Base-by-base conservation (phyloP, 1,140 invertebrate genomes). In the Pseudobourletiella spinata region DNA sequence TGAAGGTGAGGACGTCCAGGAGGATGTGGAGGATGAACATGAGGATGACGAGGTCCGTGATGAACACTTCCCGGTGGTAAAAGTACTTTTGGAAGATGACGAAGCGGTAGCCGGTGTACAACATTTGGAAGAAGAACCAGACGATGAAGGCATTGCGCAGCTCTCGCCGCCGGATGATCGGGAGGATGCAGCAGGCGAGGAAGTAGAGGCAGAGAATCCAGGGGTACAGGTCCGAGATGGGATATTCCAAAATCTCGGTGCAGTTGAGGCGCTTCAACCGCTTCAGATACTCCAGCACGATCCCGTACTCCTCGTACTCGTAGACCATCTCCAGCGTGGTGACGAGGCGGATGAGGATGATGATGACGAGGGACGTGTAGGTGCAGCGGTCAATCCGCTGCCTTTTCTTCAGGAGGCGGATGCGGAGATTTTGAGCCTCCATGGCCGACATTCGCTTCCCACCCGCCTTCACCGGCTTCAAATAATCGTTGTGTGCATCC, bases 1-100 rank as follows among this genome's bases (percentile, higher is more conserved):
- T 30, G 22, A 32, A 55, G 22, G 28, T 35, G 32, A 55, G 4
- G 18, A 55, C 20, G 32, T 55, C 52, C 32, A 55, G 52, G n/a
- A 35, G 28, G 25, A 6, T n/a, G 30, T 35, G 52, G 20, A 22
- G 28, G 4, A 29, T 35, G 25, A 18, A 8, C 22, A 32, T 18
- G 4, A 30, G 8, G 18, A 8, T 26, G 50, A 14, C 25, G 50
- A 28, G 50, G 14, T 30, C 18, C n/a, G 32, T 39, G 8, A 48
- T 18, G 48, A 51, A 51, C 28, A 51, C 6, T 25, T 51, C 48
- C 22, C 22, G 18, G 22, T 25, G 24, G 22, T 25, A 51, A 3
- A 51, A 18, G 25, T 26, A 51, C 14, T 25, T 4, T n/a, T 51
- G 48, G 24, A 35, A 11, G 20, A 18, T 3, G 22, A 39, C n/a